Conservation (phyloP, 2,113 vertebrate genomes). For the Brienomyrus longianalis region DNA sequence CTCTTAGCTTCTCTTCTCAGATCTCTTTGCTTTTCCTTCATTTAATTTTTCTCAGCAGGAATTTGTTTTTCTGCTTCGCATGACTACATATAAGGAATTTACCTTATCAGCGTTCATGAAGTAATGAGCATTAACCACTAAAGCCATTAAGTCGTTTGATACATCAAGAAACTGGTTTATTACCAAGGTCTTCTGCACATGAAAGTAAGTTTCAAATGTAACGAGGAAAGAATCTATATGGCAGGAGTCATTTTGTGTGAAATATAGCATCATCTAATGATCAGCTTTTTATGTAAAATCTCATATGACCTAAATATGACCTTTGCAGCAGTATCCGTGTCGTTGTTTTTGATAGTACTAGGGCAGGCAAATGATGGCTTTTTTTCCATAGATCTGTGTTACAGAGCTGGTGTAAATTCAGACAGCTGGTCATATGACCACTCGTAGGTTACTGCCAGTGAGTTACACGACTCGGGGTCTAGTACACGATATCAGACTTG, state of each 20-base stretch:
- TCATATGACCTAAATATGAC: neutral
- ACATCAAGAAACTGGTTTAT: neutral
- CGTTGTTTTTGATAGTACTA: neutral
- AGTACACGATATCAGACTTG: neutral
- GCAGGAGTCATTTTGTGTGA: neutral
- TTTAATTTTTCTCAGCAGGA: neutral
- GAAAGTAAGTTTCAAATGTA: neutral
- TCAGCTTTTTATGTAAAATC: neutral
- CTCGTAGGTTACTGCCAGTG: neutral
- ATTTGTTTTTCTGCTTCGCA: neutral
- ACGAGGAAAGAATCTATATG: neutral
- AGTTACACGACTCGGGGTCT: neutral
- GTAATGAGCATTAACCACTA: neutral
- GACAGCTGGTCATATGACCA: neutral
- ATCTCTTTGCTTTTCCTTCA: neutral
- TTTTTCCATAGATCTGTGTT: constrained; percentile 8
- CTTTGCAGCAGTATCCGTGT: neutral
- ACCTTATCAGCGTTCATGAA: neutral
- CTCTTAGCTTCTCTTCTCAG: neutral
- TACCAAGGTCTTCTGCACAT: neutral
- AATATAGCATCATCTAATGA: neutral
- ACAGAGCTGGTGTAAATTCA: neutral
- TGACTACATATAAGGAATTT: neutral
- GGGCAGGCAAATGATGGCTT: neutral
- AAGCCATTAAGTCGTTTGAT: neutral